These are phyloP conservation scores for Paratrypauchen microcephalus DNA, from an alignment of 2,797 vertebrate species.

Conservation along the genomic window DNA sequence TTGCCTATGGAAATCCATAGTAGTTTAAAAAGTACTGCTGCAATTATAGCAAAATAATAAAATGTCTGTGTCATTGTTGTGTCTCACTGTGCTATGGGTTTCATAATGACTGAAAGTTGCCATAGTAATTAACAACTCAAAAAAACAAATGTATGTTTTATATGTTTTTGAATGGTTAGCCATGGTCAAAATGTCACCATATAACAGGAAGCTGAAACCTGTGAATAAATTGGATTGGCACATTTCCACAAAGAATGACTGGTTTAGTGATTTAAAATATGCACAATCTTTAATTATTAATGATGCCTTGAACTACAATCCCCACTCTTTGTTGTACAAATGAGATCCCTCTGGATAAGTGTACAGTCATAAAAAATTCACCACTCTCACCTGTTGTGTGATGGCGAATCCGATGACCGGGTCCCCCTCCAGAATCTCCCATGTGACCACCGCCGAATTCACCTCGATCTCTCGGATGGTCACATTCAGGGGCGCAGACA, in stretches of 20 bases:
- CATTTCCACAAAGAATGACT: too few species aligned
- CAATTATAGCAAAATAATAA: too few species aligned
- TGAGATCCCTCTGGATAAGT: background rate
- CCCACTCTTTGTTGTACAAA: background rate
- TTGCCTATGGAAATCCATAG: too few species aligned
- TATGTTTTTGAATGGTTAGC: background rate
- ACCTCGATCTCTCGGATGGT: conserved; percentile 91
- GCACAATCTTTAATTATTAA: background rate
- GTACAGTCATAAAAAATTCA: background rate
- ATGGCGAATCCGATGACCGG: conserved; percentile 95
- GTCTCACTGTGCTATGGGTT: too few species aligned
- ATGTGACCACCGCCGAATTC: conserved; percentile 92
- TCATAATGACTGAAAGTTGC: too few species aligned
- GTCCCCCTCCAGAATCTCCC: conserved; percentile 94
- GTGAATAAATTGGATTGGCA: too few species aligned
- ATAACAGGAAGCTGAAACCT: too few species aligned
- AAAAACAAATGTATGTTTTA: too few species aligned
- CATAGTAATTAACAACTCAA: too few species aligned
- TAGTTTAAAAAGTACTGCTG: too few species aligned
- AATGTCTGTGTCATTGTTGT: too few species aligned
- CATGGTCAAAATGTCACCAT: too few species aligned
- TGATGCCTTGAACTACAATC: background rate
- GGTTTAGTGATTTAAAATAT: background rate
- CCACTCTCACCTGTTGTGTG: conserved; percentile 86
- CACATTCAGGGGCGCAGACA: conserved; percentile 93